Base-by-base conservation (phyloP, 1,140 invertebrate genomes). In the Hermetia illucens region DNA sequence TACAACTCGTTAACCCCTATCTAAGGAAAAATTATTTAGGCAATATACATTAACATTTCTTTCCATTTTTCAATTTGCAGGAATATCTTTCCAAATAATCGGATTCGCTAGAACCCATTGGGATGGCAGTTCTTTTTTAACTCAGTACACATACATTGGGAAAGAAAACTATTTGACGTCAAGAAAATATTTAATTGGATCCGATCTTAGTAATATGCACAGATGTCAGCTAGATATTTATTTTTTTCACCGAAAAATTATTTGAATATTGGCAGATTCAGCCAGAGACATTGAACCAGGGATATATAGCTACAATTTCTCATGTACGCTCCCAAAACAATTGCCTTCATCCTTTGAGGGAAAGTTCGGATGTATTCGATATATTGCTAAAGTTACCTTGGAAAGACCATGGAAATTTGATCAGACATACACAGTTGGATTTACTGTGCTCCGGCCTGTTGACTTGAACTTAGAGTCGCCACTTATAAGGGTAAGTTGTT, bases 351-450 rank as follows among this genome's bases (percentile, higher is more conserved):
- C 78, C 24, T 82, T 82, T 62, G 78, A 82, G 52, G 75, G 77
- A 0, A 69, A 75, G 24, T 69, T 73, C 55, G 80, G 80, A 5
- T 68, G 70, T 47, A 61, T 83, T 38, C 61, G 77, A 8, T 83
- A 83, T 48, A 75, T 69, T 40, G 63, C 78, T 2, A 82, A 79
- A 55, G 79, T 60, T 2, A 17, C 49, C 16, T 54, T 86, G 36
- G 71, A 82, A 50, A 67, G 79, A 25, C 78, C 79, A 15, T 83
- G 79, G 79, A 77, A 76, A 36, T 78, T 75, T 44, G 77, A 84
- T 61, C 71, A 80, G 46, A 75, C 76, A 44, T 68, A 69, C 35
- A 80, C 80, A 53, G 68, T 66, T 45, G 71, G 72, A 2, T 81
- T 86, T 47, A 82, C 77, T 4, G 74, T 86, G 10, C 64, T 82